Conservation (phyloP, 2,113 vertebrate species). For the Ailuropoda melanoleuca region DNA sequence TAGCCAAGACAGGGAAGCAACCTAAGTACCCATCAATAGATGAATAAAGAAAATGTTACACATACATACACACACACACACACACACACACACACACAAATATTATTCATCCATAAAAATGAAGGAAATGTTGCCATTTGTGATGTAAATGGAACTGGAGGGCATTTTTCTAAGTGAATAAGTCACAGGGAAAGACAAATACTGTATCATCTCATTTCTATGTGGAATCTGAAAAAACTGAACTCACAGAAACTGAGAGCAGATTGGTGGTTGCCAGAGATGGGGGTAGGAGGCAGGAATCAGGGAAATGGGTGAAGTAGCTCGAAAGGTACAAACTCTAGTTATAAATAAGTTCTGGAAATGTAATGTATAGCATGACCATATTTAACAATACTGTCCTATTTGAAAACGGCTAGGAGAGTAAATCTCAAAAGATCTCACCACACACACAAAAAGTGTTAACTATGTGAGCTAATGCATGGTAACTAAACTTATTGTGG, state of each 20-base stretch:
- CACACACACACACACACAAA: background rate
- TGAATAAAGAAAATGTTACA: background rate
- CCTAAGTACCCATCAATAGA: background rate
- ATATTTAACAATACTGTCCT: background rate
- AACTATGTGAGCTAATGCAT: background rate
- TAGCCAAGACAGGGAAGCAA: background rate
- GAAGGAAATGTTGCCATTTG: background rate
- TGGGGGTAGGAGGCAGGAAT: too few relatives aligned
- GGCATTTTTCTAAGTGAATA: background rate
- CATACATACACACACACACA: background rate
- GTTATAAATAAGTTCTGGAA: background rate
- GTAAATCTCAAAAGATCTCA: background rate
- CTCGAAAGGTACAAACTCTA: background rate
- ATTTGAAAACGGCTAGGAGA: background rate
- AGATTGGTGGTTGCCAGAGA: too few relatives aligned
- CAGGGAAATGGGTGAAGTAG: background rate
- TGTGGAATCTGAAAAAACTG: background rate
- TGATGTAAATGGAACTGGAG: background rate
- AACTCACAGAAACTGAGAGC: background rate
- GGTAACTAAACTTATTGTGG: background rate
- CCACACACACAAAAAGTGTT: background rate
- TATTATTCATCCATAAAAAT: background rate
- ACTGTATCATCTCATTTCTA: background rate
- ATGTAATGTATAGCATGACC: background rate
- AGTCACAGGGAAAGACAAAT: background rate